Base-by-base conservation (phyloP, 2,797 vertebrate species). In the Dicrostonyx torquatus region DNA sequence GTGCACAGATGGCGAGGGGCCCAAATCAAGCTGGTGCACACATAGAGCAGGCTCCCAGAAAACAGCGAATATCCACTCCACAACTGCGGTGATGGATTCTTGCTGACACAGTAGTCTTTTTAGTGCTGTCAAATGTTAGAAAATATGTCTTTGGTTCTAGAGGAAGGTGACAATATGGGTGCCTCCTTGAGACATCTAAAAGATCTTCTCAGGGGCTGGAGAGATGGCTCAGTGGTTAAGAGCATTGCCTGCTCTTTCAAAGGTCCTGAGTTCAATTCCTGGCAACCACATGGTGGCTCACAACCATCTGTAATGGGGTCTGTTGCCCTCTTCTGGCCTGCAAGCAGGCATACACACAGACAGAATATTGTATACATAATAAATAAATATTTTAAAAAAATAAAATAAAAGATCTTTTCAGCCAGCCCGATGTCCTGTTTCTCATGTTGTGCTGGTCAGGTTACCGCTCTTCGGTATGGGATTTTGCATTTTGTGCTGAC, bases 151-250 rank as follows among this genome's bases (percentile, higher is more conserved):
- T 79, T 79, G 43, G 0, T 34, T 62, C 11, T 86, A 79, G 40
- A 79, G 73, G 48, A 90, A 93, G 83, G 68, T 70, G 1, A 22
- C 29, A 55, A 34, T 26, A 92, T 70, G 0, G 50, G 0, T 80
- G 92, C 94, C 64, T 14, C 90, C 45, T 10, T 83, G 64, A 94
- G 10, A n/a, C 58, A 24, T 70, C 73, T 17, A 70, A 96, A 50
- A 66, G 45, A 82, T 55, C 15, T 17, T 66, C 86, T 45, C 17
- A n/a, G n/a, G n/a, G n/a, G n/a, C n/a, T n/a, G n/a, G n/a, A n/a
- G n/a, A n/a, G n/a, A n/a, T n/a, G n/a, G n/a, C n/a, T n/a, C n/a
- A n/a, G n/a, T n/a, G n/a, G n/a, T n/a, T n/a, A n/a, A n/a, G n/a
- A n/a, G n/a, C n/a, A n/a, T n/a, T n/a, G n/a, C n/a, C n/a, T n/a